Evolutionary conservation across 2,113 vertebrate species (phyloP), one percentile per base, ranked within the genome.

Genomic region (Saccopteryx bilineata): DNA sequence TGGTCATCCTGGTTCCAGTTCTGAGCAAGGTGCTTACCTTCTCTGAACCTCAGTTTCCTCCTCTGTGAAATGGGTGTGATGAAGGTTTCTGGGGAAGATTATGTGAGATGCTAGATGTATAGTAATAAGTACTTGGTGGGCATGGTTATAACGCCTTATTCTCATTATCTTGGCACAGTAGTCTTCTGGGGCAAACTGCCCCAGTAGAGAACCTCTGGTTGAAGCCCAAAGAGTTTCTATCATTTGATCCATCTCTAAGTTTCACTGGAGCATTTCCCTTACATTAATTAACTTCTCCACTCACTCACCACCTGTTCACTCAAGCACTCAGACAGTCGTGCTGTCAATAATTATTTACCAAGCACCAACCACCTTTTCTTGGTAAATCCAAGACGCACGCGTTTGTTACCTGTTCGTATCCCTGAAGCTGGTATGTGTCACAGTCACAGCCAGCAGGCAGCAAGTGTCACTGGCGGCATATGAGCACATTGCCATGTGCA

Each of bases 401-500:
- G 39, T 52, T 76, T 9, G 39, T 15, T n/a, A 65, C 65, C 61
- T 52, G 58, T 23, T 7, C 33, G 5, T 5, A 0, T 63, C 21
- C 33, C 63, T 48, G 71, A 46, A 56, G 79, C 10, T 28, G 58
- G 46, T 33, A 13, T 2, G 11, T 9, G 24, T 60, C 50, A 7
- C 1, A 2, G 72, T 15, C 5, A 0, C 3, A 5, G 75, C 61
- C 65, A 17, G 75, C 72, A 33, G 82, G 28, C 61, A 18, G 65
- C 52, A 48, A 33, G 48, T 4, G 0, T 17, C 56, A n/a, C 9
- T 13, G 58, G 50, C 68, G 11, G 14, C 18, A 14, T 8, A 9
- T 5, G 4, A 18, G 54, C 12, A 11, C 18, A 0, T 24, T 5
- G 6, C 23, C 69, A 80, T 0, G 0, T 31, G 60, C 14, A 17